Evolutionary conservation across 2,797 vertebrate species (phyloP), one percentile per base, ranked within the genome.

Genomic region (Sciurus carolinensis): DNA sequence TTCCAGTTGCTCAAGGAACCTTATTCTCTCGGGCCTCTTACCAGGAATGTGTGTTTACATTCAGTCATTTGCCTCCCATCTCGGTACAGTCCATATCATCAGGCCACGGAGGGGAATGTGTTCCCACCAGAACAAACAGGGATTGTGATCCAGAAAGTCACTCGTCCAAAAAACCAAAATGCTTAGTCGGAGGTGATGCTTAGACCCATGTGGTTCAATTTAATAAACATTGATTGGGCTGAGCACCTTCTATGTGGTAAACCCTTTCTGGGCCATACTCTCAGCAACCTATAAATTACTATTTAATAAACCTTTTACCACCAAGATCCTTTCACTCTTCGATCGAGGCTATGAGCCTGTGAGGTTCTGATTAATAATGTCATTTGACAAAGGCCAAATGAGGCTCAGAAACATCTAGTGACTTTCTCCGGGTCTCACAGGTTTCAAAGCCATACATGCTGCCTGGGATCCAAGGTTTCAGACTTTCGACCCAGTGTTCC

Each of bases 391-490:
- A 72, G 12, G 24, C 22, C 50, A 66, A 39, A 17, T 50, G 13
- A 77, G 71, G 67, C 30, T 95, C 71, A 89, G 77, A 97, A 97
- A 95, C 72, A 79, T 14, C 88, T 89, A 26, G 67, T 33, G 28
- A 85, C 81, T 85, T 85, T 42, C 79, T 83, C 24, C 6, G 33
- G 26, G 33, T 54, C 59, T 33, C 75, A 47, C n/a, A 12, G 28
- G 22, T 64, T 36, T 33, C 26, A 7, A 64, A 39, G 79, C 20
- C 5, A 20, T 5, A 64, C 36, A 95, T 44, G 26, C 0, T 8
- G 71, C 28, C 71, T 75, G n/a, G 20, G 50, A 73, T n/a, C 4
- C 69, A 54, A 26, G 57, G 36, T 66, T 42, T 64, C 28, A 57
- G 76, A 22, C n/a, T 59, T 66, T 54, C 5, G 1, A 0, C 2